Base-by-base conservation (phyloP, 2,888 invertebrate genomes). In the Microchrysa polita region DNA sequence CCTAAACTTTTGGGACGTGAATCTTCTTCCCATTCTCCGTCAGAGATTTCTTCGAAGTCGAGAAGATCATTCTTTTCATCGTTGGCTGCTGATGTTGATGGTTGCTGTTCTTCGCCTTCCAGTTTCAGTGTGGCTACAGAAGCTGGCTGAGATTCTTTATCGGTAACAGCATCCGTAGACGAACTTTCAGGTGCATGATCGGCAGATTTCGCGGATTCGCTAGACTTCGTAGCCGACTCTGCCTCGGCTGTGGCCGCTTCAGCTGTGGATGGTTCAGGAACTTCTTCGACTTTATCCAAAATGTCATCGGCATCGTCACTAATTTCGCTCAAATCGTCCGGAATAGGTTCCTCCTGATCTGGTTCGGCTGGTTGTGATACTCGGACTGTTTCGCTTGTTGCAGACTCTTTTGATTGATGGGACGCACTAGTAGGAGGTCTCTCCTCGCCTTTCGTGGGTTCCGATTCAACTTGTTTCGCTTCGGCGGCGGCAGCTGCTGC, bases 271-370 rank as follows among this genome's bases (percentile, higher is more conserved):
- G 42, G 57, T 57, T 77, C 52, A 78, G 81, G 73, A 78, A 81
- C 53, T 73, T 79, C 88, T 82, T 94, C 93, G 80, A 91, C 92
- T 84, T 92, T 90, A 77, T 94, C 92, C 4, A 94, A 87, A 80
- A 95, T 94, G 80, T 95, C 95, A 83, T 94, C 94, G 72, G 94
- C 93, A 83, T 94, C 94, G 79, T 94, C 94, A 81, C 94, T 94
- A 76, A 95, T 94, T 84, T 95, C 95, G 83, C 94, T 95, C 14
- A 95, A 88, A 82, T 93, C 83, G 2, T 84, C 84, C 40, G 78
- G 79, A 9, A 78, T 77, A 16, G 79, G 79, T 5, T 82, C 79
- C 40, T 81, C 75, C 5, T 48, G 20, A 42, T 73, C 73, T 44
- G 55, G 14, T 0, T 55, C 65, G 12, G 67, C 61, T 40, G 40